Percentiles rank a stretch among this genome's conserved stretches.
phyloP scores from a whole-genome alignment of 2,797 vertebrate species.

The Carcharodon carcharias region DNA sequence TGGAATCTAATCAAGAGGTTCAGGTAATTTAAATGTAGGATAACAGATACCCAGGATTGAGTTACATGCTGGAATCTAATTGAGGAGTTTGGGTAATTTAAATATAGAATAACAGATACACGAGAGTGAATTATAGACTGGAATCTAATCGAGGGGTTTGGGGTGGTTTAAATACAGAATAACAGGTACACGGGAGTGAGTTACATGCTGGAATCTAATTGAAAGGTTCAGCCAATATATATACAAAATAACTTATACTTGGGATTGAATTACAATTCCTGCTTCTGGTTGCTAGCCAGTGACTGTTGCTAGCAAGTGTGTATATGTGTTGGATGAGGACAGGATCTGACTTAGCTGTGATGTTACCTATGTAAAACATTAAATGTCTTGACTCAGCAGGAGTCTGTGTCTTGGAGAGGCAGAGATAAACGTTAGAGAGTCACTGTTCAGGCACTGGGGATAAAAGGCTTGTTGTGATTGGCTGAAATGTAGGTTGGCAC shows the following conservation, averaged over 20 bases:
- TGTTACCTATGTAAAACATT: slow-evolving; percentile 7
- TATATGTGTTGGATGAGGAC: not conserved
- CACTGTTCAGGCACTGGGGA: not conserved
- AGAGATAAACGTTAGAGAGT: not conserved
- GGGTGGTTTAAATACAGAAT: not conserved
- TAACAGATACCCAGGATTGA: not conserved
- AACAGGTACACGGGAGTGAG: not conserved
- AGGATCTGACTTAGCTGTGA: not conserved
- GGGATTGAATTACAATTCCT: not conserved
- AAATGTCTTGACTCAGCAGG: not conserved
- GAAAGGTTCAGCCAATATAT: not conserved
- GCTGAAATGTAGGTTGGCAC: not conserved
- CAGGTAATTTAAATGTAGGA: not conserved
- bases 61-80: not conserved
- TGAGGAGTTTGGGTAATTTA: not conserved
- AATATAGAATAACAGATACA: not conserved
- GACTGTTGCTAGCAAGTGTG: not conserved
- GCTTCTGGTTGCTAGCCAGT: not conserved
- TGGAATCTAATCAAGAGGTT: not conserved
- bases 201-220: not conserved
- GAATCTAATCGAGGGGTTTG: not conserved
- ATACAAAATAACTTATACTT: not conserved
- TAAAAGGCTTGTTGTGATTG: not conserved
- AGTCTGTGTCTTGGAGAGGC: not conserved
- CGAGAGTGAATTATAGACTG: not conserved